phyloP scores from a whole-genome alignment of 2,797 vertebrate species.

The Eulemur rubriventer region DNA sequence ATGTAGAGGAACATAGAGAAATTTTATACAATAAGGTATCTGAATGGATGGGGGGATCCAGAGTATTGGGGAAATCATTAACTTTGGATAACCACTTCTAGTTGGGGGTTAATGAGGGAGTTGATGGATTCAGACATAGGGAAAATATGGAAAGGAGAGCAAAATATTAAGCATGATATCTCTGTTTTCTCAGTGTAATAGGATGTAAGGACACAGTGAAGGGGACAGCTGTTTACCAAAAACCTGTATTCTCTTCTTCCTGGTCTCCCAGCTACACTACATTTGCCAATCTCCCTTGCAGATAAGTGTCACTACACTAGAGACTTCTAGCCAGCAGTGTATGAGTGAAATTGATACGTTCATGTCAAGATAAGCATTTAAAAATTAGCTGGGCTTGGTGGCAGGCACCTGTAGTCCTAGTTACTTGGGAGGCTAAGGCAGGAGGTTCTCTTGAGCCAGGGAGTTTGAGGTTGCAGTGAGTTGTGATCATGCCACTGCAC shows the following conservation, averaged over 20 bases:
- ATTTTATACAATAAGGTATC: neutral
- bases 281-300: neutral
- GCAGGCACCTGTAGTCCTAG: neutral
- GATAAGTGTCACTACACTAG: neutral
- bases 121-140: neutral
- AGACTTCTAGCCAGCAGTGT: neutral
- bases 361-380: neutral
- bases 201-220: neutral
- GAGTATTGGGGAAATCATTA: neutral
- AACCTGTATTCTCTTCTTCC: neutral
- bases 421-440: neutral
- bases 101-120: neutral
- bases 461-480: neutral
- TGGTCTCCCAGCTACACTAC: neutral
- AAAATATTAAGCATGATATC: neutral
- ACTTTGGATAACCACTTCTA: neutral
- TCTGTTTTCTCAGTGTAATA: neutral
- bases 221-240: neutral
- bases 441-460: neutral
- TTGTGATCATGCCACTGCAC: neutral
- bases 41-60: neutral
- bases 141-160: neutral
- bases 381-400: neutral
- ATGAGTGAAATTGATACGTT: neutral
- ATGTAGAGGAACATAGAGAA: neutral